Evolutionary conservation across 2,113 vertebrate species (phyloP).

Genomic region (Pseudopodoces humilis): DNA sequence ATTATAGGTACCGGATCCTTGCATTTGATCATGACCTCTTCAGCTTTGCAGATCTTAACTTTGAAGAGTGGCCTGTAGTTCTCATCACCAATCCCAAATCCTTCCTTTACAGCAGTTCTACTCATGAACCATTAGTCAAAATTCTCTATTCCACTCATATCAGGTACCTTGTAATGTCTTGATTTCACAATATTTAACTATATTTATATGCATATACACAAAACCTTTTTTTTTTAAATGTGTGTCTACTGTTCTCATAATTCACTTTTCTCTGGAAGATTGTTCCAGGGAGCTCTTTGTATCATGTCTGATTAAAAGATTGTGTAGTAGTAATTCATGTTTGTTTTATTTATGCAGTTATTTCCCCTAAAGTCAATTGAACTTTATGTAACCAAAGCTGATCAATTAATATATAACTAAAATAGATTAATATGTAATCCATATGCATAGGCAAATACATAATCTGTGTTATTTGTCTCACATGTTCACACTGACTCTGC

Average conservation of each 20-base stretch:
- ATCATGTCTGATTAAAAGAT: background rate
- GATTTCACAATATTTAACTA: background rate
- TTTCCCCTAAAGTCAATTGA: background rate
- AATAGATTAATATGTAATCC: background rate
- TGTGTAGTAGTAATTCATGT: background rate
- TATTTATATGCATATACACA: background rate
- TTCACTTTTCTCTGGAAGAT: background rate
- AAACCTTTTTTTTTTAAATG: fast-evolving
- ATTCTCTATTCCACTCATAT: conserved; percentile 90
- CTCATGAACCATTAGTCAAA: conserved; percentile 85
- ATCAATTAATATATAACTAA: background rate
- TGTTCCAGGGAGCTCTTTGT: background rate
- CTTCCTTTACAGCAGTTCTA: conserved; percentile 85
- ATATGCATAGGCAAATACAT: background rate
- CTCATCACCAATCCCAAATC: conserved; percentile 97
- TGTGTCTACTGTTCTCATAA: background rate
- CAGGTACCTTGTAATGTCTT: conserved; percentile 76
- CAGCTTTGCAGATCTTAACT: conserved; percentile 89
- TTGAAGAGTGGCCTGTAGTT: conserved; percentile 90
- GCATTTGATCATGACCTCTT: conserved; percentile 94
- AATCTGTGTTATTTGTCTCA: background rate
- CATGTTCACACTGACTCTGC: background rate
- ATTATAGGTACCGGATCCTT: conserved; percentile 87
- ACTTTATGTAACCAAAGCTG: background rate
- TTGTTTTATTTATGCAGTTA: background rate